phyloP scores from a whole-genome alignment of 2,888 invertebrate genomes.

The Anodontia alba region DNA sequence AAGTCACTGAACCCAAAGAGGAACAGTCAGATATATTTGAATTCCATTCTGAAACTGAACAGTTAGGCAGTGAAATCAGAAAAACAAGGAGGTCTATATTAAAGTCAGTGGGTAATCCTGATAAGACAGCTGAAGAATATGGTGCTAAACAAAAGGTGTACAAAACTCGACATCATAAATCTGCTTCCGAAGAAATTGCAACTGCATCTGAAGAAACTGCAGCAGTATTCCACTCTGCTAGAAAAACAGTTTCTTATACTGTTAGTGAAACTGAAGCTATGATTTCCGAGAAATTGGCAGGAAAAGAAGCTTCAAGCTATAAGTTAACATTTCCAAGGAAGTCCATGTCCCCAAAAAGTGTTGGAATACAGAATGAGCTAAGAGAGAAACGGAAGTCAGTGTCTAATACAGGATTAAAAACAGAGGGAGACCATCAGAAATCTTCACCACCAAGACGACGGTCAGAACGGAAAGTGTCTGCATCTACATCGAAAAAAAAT shows the following conservation, averaged over 20 bases:
- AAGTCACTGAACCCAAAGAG: not conserved
- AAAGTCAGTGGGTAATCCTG: not conserved
- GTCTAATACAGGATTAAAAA: not conserved
- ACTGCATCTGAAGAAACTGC: too few species aligned
- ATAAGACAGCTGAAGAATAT: not conserved
- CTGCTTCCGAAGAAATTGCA: too few species aligned
- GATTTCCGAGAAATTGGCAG: too few species aligned
- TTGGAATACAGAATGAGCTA: not conserved
- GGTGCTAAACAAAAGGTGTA: too few species aligned
- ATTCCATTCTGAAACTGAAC: conserved; percentile 3
- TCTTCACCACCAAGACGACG: conserved; percentile 5
- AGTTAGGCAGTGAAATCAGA: not conserved
- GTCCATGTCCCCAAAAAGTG: too few species aligned
- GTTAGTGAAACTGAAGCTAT: too few species aligned
- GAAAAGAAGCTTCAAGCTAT: too few species aligned
- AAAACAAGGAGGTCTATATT: not conserved
- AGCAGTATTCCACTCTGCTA: too few species aligned
- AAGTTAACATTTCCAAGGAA: too few species aligned
- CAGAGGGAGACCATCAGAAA: not conserved
- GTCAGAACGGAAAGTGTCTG: conserved; percentile 38
- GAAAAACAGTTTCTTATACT: too few species aligned
- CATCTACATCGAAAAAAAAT: conserved; percentile 54
- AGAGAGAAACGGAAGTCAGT: not conserved
- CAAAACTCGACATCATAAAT: too few species aligned
- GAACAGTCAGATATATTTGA: not conserved